Evolutionary conservation across 2,888 invertebrate species (phyloP), one percentile per base, ranked within the genome.

Genomic region (Zygothrica quintamaculata): DNA sequence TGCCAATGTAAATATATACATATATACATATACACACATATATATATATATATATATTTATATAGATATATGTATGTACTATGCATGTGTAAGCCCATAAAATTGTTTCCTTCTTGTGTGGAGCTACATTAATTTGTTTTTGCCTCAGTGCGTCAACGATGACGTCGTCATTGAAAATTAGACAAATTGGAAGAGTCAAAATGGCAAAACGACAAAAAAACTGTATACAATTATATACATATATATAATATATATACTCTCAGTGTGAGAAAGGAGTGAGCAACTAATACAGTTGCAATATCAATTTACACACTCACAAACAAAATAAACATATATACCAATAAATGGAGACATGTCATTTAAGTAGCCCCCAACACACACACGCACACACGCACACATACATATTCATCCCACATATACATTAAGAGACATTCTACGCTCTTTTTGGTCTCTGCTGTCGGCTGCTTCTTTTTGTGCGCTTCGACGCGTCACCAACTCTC

Each of bases 141-240:
- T 62, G 76, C 80, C 67, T 76, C 70, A 65, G 39, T 53, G 68
- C 59, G 48, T 62, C 64, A 71, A 57, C 52, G 26, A 12, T 29
- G 61, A 44, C 61, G 70, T 68, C 81, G 81, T 86, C 87, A 86
- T 74, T 84, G 78, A 70, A 84, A 84, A 81, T 87, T 86, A 84
- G 87, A 81, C 70, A 84, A 82, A 81, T 84, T 87, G 87, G 40
- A 57, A 74, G 75, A 81, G 87, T 81, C 78, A 65, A 81, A 87
- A 84, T 62, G 84, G 72, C 77, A 70, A 61, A 59, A 60, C 56
- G 60, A 70, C 59, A 47, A 61, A 62, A 61, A 60, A 26, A 55
- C 29, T 29, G 29, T n/a, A n/a, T 9, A n/a, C 9, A n/a, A 43
- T 52, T 29, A 66, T 26, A 26, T 40, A 15, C 12, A 8, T 26